A percentile compares a stretch with the other conserved stretches of the same genome.
Evolutionary conservation across 1,140 invertebrate species (phyloP).

Genomic region (Trachymyrmex cornetzi): DNA sequence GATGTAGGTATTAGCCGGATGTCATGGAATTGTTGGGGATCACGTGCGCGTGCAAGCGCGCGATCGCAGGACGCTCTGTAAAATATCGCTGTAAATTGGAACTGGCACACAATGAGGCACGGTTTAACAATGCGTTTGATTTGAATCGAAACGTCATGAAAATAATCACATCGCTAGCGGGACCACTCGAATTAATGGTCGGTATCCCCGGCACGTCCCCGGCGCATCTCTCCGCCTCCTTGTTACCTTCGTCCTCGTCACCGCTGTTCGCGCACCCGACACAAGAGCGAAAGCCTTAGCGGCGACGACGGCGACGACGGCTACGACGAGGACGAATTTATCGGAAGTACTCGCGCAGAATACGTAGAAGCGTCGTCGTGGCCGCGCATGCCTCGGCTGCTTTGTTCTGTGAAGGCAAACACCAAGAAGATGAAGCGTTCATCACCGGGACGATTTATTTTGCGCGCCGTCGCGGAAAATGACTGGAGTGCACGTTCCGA

Average conservation of each 20-base stretch:
- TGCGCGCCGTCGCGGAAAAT: conserved; percentile 51
- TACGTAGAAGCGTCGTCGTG: conserved; percentile 11
- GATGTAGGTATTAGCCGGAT: conserved; percentile 45
- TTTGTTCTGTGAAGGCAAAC: conserved; percentile 50
- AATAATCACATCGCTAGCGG: conserved; percentile 80
- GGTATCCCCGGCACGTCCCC: conserved; percentile 17
- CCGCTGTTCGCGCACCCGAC: conserved; percentile 11
- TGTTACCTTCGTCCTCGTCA: conserved; percentile 45
- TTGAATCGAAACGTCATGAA: conserved; percentile 83
- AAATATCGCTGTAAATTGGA: conserved; percentile 82
- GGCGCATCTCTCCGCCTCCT: conserved; percentile 22
- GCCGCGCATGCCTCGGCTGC: conserved; percentile 23
- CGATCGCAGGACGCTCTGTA: conserved; percentile 58
- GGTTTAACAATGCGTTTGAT: conserved; percentile 82
- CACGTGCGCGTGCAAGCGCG: conserved; percentile 24
- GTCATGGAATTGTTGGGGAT: conserved; percentile 60
- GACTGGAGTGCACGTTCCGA: conserved; percentile 36
- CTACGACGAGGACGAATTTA: conserved; percentile 45
- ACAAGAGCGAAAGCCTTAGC: neutral
- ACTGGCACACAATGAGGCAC: conserved; percentile 79
- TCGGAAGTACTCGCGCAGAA: conserved; percentile 43
- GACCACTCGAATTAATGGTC: conserved; percentile 62
- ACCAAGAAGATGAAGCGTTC: conserved; percentile 46
- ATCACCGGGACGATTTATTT: conserved; percentile 58
- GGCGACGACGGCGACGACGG: neutral